Base-by-base conservation (phyloP, 2,113 vertebrate species). In the Gopherus evgoodei region DNA sequence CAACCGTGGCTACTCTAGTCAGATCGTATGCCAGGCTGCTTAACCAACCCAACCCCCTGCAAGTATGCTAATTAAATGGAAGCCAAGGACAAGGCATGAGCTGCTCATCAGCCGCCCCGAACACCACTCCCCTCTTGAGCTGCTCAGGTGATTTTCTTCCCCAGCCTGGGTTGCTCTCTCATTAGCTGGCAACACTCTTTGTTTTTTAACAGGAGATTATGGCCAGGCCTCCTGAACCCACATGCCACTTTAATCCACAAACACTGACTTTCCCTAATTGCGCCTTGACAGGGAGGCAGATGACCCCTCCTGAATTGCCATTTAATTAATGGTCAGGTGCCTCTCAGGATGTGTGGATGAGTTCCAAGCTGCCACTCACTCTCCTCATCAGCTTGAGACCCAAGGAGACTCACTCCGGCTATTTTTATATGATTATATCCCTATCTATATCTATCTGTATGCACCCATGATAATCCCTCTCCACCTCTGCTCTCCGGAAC, bases 271-370 rank as follows among this genome's bases (percentile, higher is more conserved):
- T 82, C 53, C 86, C 90, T 97, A 96, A 96, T 93, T 96, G 93
- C 42, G 88, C 90, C 82, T 69, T 94, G 89, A 93, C 80, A 80
- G 81, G 87, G 56, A 90, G 52, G 76, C 42, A 97, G 7, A 69
- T 7, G 44, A 21, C 12, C 53, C 35, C 81, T 94, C 79, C 87
- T 75, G 78, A 89, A 88, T 80, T 83, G 75, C 90, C 75, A 93
- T 91, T 95, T 97, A 97, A 98, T 97, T 96, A 96, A 90, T 53
- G 92, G 89, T 89, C 95, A 97, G 93, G 83, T 93, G 83, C 93
- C 95, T 97, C 95, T 93, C 92, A 86, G 90, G 94, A 97, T 92
- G 93, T 76, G 89, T 76, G 94, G 89, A 47, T 56, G 35, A 86
- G 53, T 62, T 93, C 25, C 84, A 85, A 95, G 88, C 91, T 95